Evolutionary conservation across 2,888 invertebrate genomes (phyloP).

Genomic region (Cryptus armator): DNA sequence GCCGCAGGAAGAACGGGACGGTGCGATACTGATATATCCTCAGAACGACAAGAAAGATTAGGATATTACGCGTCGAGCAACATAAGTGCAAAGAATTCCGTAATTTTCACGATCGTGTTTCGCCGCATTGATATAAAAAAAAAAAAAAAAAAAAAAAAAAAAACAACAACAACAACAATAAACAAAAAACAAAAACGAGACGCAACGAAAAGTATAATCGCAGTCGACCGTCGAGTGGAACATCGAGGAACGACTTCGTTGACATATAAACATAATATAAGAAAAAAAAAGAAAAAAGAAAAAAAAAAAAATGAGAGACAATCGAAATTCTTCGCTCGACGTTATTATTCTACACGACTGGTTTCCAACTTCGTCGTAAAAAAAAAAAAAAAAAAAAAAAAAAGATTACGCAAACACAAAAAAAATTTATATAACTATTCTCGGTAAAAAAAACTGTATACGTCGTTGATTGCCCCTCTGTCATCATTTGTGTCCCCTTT

Average conservation of each 20-base stretch:
- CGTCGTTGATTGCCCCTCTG: not conserved
- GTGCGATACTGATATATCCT: conserved; percentile 74
- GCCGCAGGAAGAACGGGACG: conserved; percentile 80
- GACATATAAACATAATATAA: conserved; percentile 4
- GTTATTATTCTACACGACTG: not conserved
- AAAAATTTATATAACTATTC: conserved; percentile 7
- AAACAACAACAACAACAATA: no score
- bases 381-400: not conserved
- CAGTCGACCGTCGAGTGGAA: conserved; percentile 26
- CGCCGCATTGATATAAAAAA: conserved; percentile 11
- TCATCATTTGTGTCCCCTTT: not conserved
- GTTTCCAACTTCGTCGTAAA: not conserved
- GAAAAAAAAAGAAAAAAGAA: not conserved
- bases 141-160: not conserved
- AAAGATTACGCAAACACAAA: not conserved
- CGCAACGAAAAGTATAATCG: conserved; percentile 16
- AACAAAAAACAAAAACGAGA: not conserved
- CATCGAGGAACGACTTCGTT: conserved; percentile 14
- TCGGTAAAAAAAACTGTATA: not conserved
- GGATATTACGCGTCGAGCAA: not conserved
- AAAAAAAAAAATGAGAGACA: not conserved
- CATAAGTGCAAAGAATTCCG: conserved; percentile 6
- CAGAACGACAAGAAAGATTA: conserved; percentile 51
- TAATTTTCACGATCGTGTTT: conserved; percentile 9
- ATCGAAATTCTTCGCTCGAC: conserved; percentile 15